Conservation (phyloP, 2,888 invertebrate genomes). For the Cybosia mesomella region DNA sequence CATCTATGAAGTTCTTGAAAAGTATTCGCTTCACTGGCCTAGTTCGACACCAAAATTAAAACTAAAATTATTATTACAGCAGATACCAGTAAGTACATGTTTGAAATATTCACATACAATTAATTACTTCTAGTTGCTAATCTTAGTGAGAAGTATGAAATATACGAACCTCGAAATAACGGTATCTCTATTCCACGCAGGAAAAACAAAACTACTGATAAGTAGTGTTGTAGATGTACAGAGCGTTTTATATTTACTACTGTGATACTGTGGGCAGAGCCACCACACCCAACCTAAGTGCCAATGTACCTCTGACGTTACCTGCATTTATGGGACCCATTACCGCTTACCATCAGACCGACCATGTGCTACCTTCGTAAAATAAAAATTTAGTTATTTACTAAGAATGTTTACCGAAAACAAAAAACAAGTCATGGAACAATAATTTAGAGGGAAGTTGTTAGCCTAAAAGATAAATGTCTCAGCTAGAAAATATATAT, state of each 20-base stretch:
- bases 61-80: neutral
- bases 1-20: too few species aligned
- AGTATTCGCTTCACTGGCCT: neutral
- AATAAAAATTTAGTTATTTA: constrained; percentile 1
- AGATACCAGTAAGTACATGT: too few species aligned
- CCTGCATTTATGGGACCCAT: neutral
- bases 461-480: constrained; percentile 31
- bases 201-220: constrained; percentile 2
- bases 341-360: neutral
- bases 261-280: neutral
- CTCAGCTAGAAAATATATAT: constrained; percentile 38
- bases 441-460: constrained; percentile 23
- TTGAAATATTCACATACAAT: too few species aligned
- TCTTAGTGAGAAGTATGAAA: too few species aligned
- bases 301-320: neutral
- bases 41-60: neutral
- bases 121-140: too few species aligned
- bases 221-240: too few species aligned
- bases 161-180: neutral
- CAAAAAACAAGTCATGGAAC: neutral
- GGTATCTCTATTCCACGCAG: neutral
- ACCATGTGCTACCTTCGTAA: neutral
- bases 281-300: neutral
- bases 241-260: neutral
- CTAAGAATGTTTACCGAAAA: neutral